Evolutionary conservation across 1,140 invertebrate species (phyloP).

Genomic region (Rhopalosiphum maidis): DNA sequence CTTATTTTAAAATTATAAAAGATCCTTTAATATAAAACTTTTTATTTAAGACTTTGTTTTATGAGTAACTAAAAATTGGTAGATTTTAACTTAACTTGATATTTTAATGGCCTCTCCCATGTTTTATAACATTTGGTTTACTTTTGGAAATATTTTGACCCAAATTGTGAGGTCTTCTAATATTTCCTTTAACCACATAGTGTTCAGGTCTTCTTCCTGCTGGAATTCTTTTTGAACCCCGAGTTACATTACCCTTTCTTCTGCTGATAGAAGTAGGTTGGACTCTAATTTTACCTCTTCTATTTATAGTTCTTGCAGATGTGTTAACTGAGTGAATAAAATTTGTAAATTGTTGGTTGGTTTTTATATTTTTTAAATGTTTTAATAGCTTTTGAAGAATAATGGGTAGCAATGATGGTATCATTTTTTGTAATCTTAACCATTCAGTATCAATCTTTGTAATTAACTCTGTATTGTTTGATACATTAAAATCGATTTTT

Average conservation of each 20-base stretch:
- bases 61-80: conserved; percentile 15
- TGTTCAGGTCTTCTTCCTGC: conserved; percentile 35
- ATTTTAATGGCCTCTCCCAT: conserved; percentile 19
- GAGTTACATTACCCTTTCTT: conserved; percentile 1
- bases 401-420: too few species aligned
- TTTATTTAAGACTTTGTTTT: too few species aligned
- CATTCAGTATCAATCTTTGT: background rate
- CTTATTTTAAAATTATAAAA: background rate
- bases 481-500: conserved; percentile 7
- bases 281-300: conserved; percentile 17
- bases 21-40: background rate
- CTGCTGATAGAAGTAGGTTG: conserved; percentile 30
- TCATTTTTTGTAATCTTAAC: too few species aligned
- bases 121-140: conserved; percentile 25
- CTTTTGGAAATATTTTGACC: conserved; percentile 39
- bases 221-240: conserved; percentile 37
- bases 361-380: conserved; percentile 34
- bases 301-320: background rate
- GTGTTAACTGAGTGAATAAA: conserved; percentile 18
- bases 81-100: background rate
- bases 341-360: conserved; percentile 25
- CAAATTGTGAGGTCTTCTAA: conserved; percentile 16
- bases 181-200: conserved; percentile 17
- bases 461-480: conserved; percentile 17
- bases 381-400: conserved; percentile 19